These are phyloP conservation scores for Nanorana parkeri DNA, from an alignment of 2,113 vertebrate species.

Conservation along the genomic window DNA sequence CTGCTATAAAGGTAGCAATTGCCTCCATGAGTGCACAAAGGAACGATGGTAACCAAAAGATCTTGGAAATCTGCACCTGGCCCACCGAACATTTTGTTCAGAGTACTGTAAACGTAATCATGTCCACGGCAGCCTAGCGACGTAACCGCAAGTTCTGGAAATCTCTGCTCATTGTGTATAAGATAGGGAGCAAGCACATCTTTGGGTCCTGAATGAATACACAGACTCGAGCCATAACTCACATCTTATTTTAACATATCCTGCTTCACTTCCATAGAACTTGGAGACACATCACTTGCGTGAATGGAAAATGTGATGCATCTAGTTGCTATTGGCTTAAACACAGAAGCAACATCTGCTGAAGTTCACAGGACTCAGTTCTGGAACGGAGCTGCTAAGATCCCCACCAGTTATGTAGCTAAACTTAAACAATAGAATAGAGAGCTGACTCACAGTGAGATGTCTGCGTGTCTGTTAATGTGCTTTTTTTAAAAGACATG, in stretches of 20 bases:
- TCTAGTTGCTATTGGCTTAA: slow-evolving; percentile 48
- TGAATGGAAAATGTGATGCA: slow-evolving; percentile 56
- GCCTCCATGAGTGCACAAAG: too few relatives aligned
- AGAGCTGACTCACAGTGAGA: slow-evolving; percentile 20
- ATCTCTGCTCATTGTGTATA: not conserved
- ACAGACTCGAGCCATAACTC: slow-evolving; percentile 29
- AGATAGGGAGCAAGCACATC: not conserved
- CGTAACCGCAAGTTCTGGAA: not conserved
- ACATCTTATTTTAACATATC: slow-evolving; percentile 30
- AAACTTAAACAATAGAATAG: slow-evolving; percentile 53
- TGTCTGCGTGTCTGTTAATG: slow-evolving; percentile 9
- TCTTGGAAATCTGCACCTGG: not conserved
- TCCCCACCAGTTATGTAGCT: slow-evolving; percentile 51
- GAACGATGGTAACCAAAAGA: not conserved
- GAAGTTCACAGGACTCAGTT: slow-evolving; percentile 52
- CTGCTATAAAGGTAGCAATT: too few relatives aligned
- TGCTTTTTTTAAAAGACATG: slow-evolving; percentile 26
- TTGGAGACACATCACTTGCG: slow-evolving; percentile 43
- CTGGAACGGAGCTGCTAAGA: slow-evolving; percentile 51
- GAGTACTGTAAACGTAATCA: too few relatives aligned
- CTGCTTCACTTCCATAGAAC: slow-evolving; percentile 43
- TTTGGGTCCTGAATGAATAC: not conserved
- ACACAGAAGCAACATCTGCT: slow-evolving; percentile 55
- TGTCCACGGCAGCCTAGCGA: too few relatives aligned
- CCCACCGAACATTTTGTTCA: not conserved